Evolutionary conservation across 2,888 invertebrate genomes (phyloP), one percentile per base, ranked within the genome.

Genomic region (Plebejus argus): DNA sequence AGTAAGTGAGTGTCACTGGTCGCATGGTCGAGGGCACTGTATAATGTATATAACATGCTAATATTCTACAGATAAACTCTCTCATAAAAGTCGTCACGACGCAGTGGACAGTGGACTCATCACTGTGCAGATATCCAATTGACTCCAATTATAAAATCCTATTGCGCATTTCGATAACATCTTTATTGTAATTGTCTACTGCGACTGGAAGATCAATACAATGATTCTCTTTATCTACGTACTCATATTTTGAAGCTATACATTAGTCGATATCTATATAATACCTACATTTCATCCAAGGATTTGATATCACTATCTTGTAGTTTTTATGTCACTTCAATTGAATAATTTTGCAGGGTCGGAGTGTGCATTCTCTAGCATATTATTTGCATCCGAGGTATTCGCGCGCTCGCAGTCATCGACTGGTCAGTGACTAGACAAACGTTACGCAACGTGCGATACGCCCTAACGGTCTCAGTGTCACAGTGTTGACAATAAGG

Each of bases 141-240:
- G 66, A 66, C 66, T 66, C 28, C 66, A 66, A 66, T 66, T 66
- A 66, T 66, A 28, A 66, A 66, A 66, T 66, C 15, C 6, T 66
- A 66, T 66, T 66, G 66, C 66, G 66, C 66, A 66, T 66, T 15
- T 66, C 66, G 66, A 66, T 66, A 66, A 66, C 28, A 15, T 66
- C 28, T 28, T 66, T 28, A 28, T 66, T 66, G 66, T 61, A 61
- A 61, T 66, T 28, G 28, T 66, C 28, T 66, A 33, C 23, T 28
- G 61, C 7, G 20, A 23, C 12, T 61, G 20, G 20, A 23, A 61
- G 10, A 61, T 61, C 61, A 61, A 61, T 61, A 23, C 61, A 12
- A 61, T 10, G 61, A 23, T 20, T 61, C 20, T 23, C 12, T 12
- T 61, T 61, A 61, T 23, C 20, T 23, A 3, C 20, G 10, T 12